Percentiles rank a stretch among this genome's conserved stretches.
phyloP scores from a whole-genome alignment of 2,888 invertebrate species.

The Protula sp. region DNA sequence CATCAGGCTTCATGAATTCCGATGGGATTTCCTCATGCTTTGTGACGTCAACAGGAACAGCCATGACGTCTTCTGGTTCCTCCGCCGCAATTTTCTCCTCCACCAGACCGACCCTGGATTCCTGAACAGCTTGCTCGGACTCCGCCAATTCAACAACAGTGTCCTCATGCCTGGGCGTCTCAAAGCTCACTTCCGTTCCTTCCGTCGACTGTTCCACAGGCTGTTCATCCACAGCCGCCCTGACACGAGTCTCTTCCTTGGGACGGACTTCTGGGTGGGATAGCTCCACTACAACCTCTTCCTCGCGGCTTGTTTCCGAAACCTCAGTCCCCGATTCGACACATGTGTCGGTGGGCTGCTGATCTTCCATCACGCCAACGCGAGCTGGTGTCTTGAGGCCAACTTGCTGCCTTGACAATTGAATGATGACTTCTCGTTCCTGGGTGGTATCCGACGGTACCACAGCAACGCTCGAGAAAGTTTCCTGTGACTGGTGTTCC shows the following conservation, averaged over 20 bases:
- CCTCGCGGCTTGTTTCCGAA: background rate
- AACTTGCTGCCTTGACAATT: slow-evolving; percentile 3
- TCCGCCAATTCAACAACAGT: slow-evolving; percentile 5
- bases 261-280: slow-evolving; percentile 4
- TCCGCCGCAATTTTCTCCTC: background rate
- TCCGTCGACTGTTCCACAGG: slow-evolving; percentile 5
- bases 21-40: background rate
- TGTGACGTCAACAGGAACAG: background rate
- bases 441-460: background rate
- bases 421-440: slow-evolving; percentile 11
- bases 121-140: slow-evolving; percentile 2
- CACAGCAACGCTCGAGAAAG: background rate
- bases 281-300: slow-evolving; percentile 11
- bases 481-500: slow-evolving; percentile 7
- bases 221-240: background rate
- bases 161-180: slow-evolving; percentile 6
- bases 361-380: background rate
- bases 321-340: background rate
- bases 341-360: background rate
- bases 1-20: background rate
- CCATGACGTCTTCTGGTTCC: background rate
- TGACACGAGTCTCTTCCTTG: slow-evolving; percentile 7
- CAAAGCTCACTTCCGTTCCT: background rate
- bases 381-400: background rate
- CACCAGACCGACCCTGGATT: slow-evolving; percentile 2